Percentiles rank a stretch among this genome's conserved stretches.
These are phyloP conservation scores for Andrena camellia DNA, from an alignment of 2,888 invertebrate species.

Conservation along the genomic window DNA sequence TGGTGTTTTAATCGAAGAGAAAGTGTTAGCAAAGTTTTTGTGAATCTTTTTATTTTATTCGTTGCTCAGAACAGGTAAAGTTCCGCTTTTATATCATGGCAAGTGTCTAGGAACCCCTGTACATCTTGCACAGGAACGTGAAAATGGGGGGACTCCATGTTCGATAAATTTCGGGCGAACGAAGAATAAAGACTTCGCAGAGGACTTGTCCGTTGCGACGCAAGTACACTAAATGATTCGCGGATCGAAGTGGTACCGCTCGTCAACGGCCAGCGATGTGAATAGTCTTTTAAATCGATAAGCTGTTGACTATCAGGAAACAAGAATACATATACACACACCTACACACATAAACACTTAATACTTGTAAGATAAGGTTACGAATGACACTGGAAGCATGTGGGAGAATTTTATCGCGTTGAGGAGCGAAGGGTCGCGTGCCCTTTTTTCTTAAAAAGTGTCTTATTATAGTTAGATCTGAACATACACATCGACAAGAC, in stretches of 20 bases:
- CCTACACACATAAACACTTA: conserved; percentile 3
- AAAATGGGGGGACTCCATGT: neutral
- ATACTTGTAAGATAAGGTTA: conserved; percentile 33
- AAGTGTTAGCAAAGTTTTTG: no score
- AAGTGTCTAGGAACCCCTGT: neutral
- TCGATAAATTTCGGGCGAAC: neutral
- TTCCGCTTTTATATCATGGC: neutral
- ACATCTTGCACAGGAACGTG: neutral
- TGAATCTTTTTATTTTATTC: no score
- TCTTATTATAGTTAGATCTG: conserved; percentile 51
- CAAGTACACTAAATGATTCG: neutral
- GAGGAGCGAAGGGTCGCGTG: conserved; percentile 1
- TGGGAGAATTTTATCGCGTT: conserved; percentile 4
- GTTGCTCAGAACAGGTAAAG: no score
- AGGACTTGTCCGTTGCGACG: neutral
- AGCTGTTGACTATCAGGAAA: conserved; percentile 41
- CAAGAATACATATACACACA: conserved; percentile 7
- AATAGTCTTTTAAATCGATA: conserved; percentile 51
- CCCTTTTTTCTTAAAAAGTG: conserved; percentile 55
- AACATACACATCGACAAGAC: conserved; percentile 22
- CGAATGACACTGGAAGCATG: conserved; percentile 11
- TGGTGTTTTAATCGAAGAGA: no score
- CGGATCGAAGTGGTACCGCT: neutral
- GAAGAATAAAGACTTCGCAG: neutral
- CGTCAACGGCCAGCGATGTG: conserved; percentile 11